Evolutionary conservation across 2,113 vertebrate genomes (phyloP).

Genomic region (Gobius niger): DNA sequence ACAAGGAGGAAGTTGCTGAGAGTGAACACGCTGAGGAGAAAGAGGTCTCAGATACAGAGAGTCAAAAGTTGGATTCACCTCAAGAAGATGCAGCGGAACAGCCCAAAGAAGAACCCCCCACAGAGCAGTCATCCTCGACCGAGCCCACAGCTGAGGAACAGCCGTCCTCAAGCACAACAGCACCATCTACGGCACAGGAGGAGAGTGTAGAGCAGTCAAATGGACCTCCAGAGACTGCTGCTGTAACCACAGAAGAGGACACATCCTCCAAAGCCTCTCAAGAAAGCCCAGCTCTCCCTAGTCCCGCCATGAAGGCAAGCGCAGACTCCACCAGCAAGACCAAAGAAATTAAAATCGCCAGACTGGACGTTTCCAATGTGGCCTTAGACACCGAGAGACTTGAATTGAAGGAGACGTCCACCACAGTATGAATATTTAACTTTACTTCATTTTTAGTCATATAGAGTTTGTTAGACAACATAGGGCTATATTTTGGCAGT

Average conservation of each 20-base stretch:
- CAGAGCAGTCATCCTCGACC: constrained; percentile 30
- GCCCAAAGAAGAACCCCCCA: constrained; percentile 17
- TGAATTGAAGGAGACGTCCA: constrained; percentile 81
- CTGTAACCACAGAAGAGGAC: constrained; percentile 23
- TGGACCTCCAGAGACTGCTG: constrained; percentile 35
- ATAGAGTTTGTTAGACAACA: neutral
- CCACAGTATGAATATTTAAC: constrained; percentile 47
- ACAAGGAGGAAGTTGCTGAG: constrained; percentile 9
- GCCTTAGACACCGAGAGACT: constrained; percentile 91
- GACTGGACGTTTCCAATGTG: constrained; percentile 92
- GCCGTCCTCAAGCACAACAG: constrained; percentile 21
- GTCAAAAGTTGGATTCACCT: constrained; percentile 8
- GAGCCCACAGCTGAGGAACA: constrained; percentile 25
- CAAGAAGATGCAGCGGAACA: constrained; percentile 24
- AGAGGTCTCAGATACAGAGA: constrained; percentile 6
- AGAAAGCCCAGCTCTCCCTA: constrained; percentile 25
- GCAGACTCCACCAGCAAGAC: constrained; percentile 54
- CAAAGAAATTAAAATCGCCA: constrained; percentile 88
- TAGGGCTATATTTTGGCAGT: too few species aligned
- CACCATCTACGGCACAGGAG: constrained; percentile 40
- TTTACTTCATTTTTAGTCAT: neutral
- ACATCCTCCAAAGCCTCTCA: constrained; percentile 28
- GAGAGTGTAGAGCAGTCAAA: constrained; percentile 12
- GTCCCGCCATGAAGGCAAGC: constrained; percentile 31
- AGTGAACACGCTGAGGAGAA: constrained; percentile 22